Percentiles rank a stretch among this genome's conserved stretches.
Conservation (phyloP, 2,888 invertebrate species). For the Hypselothyrea guttata region DNA sequence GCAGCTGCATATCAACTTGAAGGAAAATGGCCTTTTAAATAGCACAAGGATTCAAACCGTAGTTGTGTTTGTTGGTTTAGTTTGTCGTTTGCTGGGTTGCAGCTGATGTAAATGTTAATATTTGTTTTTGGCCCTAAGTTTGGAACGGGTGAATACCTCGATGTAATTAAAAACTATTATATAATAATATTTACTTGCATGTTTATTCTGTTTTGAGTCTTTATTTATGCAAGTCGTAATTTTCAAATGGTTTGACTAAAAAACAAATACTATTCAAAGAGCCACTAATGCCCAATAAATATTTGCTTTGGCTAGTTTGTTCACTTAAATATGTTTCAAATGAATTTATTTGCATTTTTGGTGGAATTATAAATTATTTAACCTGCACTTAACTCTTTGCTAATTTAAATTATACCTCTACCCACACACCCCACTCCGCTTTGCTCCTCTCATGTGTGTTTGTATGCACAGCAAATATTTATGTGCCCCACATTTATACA, state of each 20-base stretch:
- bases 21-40: conserved; percentile 46
- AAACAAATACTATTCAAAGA: no score
- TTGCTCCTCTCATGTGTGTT: conserved; percentile 4
- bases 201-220: not conserved
- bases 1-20: conserved; percentile 49
- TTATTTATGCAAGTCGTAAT: not conserved
- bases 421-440: not conserved
- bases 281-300: conserved; percentile 6
- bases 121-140: no score
- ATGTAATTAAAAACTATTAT: no score
- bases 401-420: conserved; percentile 46
- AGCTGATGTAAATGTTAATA: no score
- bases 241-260: not conserved
- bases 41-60: conserved; percentile 10
- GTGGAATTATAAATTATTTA: conserved; percentile 53
- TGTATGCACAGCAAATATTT: conserved; percentile 24
- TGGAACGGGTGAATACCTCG: no score
- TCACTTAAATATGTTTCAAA: conserved; percentile 34
- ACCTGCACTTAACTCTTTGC: conserved; percentile 48
- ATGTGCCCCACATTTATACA: conserved; percentile 1
- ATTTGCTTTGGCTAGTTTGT: conserved; percentile 34
- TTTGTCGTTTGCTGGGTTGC: not conserved
- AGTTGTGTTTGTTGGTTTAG: conserved; percentile 5
- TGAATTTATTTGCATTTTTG: conserved; percentile 44
- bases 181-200: no score